phyloP scores from a whole-genome alignment of 37 sponge, comb jelly and placozoan species.

The Trichoplax adhaerens region DNA sequence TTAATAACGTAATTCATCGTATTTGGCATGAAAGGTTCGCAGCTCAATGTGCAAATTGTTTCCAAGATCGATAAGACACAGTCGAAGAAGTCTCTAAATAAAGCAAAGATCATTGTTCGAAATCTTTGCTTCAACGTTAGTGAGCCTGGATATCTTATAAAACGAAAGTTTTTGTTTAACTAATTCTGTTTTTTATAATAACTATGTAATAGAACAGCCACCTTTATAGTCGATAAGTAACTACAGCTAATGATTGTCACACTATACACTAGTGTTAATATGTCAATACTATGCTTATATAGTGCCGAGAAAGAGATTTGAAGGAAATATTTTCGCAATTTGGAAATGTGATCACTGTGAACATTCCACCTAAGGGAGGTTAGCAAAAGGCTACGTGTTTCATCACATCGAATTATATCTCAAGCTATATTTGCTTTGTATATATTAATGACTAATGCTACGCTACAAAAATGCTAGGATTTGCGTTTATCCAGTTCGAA shows the following conservation, averaged over 20 bases:
- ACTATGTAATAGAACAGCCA: no score
- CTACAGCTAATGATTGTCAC: no score
- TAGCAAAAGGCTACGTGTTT: slow-evolving; percentile 16
- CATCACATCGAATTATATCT: not conserved
- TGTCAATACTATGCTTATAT: not conserved
- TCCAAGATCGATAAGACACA: not conserved
- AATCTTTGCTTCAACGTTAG: slow-evolving; percentile 48
- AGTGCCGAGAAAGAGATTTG: slow-evolving; percentile 34
- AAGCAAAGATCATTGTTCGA: slow-evolving; percentile 51
- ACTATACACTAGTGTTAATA: no score
- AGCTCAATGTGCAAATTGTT: not conserved
- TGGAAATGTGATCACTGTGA: slow-evolving; percentile 35
- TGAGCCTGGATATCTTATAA: no score
- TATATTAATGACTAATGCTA: not conserved
- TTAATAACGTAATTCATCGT: not conserved
- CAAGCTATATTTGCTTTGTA: not conserved
- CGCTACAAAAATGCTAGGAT: slow-evolving; percentile 27
- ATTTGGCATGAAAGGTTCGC: not conserved
- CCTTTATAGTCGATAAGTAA: no score
- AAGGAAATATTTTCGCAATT: slow-evolving; percentile 17
- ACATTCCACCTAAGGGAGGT: slow-evolving; percentile 50
- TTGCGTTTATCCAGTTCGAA: slow-evolving; percentile 53
- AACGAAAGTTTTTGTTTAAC: no score
- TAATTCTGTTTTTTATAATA: no score
- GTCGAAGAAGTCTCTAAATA: slow-evolving; percentile 21